Conservation (phyloP, 2,888 invertebrate genomes). For the Neoaliturus tenellus region DNA sequence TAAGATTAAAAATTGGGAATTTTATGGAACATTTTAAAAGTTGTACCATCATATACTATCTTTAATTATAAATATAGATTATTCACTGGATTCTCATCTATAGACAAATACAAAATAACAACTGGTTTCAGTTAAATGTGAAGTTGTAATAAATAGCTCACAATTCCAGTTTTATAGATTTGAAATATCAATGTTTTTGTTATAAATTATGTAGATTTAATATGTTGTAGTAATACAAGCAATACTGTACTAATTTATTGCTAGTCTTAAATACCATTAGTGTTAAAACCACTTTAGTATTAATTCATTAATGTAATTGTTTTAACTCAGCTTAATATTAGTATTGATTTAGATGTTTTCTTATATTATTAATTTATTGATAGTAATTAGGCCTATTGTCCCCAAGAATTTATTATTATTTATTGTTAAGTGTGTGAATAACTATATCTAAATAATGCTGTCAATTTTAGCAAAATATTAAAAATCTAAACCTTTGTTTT, state of each 20-base stretch:
- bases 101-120: neutral
- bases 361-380: neutral
- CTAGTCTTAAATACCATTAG: neutral
- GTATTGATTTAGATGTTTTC: neutral
- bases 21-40: too few species aligned
- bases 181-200: neutral
- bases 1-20: too few species aligned
- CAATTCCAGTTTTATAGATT: neutral
- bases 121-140: slow-evolving; percentile 16
- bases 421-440: neutral
- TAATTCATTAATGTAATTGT: neutral
- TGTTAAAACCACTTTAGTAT: slow-evolving; percentile 7
- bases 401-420: neutral
- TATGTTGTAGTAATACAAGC: slow-evolving; percentile 9
- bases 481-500: too few species aligned
- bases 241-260: slow-evolving; percentile 4
- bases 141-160: slow-evolving; percentile 17
- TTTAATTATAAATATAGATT: too few species aligned
- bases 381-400: neutral
- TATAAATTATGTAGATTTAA: neutral
- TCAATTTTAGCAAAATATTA: neutral
- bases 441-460: neutral
- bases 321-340: slow-evolving; percentile 6
- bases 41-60: too few species aligned
- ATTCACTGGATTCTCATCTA: too few species aligned